Conservation (phyloP, 1,140 invertebrate species). For the Latrodectus geometricus region DNA sequence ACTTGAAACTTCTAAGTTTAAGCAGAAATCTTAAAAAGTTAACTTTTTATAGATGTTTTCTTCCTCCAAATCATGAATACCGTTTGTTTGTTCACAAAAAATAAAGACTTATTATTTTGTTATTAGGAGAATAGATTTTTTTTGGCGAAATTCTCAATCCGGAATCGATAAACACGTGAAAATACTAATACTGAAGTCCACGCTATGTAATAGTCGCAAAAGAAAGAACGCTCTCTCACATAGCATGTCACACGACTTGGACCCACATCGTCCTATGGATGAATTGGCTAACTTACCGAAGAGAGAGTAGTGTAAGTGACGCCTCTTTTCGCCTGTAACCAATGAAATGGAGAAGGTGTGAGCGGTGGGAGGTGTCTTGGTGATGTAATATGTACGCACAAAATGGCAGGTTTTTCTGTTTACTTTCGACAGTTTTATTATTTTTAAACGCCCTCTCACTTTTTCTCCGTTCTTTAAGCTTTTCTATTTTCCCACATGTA, state of each 20-base stretch:
- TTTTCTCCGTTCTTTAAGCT: not conserved
- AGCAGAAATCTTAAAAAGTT: not conserved
- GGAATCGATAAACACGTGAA: not conserved
- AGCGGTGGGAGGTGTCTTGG: not conserved
- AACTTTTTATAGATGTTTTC: not conserved
- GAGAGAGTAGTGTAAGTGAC: not conserved
- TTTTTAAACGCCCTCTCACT: not conserved
- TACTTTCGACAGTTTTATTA: constrained; percentile 6
- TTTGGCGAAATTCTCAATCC: too few relatives aligned
- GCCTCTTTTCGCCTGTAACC: constrained; percentile 3
- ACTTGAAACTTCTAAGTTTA: not conserved
- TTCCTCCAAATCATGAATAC: not conserved
- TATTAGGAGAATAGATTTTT: not conserved
- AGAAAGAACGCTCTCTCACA: not conserved
- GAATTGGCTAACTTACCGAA: not conserved
- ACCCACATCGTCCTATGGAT: not conserved
- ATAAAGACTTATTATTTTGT: not conserved
- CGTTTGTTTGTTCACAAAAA: not conserved
- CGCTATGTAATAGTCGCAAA: not conserved
- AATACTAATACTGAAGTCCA: not conserved
- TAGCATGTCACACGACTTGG: not conserved
- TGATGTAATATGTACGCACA: constrained; percentile 31
- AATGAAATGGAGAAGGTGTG: not conserved
- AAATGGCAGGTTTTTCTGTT: not conserved
- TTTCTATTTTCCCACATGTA: not conserved